Conservation (phyloP, 1,140 invertebrate species). For the Oreohelix idahoensis region DNA sequence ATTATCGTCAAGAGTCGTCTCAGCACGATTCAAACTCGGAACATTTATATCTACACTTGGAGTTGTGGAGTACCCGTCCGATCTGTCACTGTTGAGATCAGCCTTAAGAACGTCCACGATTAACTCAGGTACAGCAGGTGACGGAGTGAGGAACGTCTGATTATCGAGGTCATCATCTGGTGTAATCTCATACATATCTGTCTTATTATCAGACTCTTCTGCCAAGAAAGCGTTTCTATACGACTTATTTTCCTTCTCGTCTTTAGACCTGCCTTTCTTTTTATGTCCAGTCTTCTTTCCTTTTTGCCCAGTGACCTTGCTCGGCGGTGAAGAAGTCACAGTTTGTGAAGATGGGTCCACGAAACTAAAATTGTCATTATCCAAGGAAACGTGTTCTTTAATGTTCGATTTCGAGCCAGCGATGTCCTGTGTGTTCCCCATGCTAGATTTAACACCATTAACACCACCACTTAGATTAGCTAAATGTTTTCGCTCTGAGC, state of each 20-base stretch:
- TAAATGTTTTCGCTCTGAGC: background rate
- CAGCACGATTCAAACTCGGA: background rate
- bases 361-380: conserved; percentile 1
- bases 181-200: background rate
- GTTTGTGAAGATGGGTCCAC: background rate
- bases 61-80: background rate
- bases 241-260: background rate
- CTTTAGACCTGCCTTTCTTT: background rate
- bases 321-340: background rate
- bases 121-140: conserved; percentile 15
- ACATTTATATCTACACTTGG: background rate
- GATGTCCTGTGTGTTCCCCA: background rate
- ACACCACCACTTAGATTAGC: background rate
- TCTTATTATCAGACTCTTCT: background rate
- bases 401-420: background rate
- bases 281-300: background rate
- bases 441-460: background rate
- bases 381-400: background rate
- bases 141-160: background rate
- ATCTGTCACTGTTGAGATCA: background rate
- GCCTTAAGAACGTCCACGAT: conserved; percentile 28
- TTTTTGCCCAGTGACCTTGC: background rate
- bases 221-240: background rate
- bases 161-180: background rate
- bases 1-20: background rate